Conservation (phyloP, 2,113 vertebrate genomes). For the Epinephelus cyanopodus region DNA sequence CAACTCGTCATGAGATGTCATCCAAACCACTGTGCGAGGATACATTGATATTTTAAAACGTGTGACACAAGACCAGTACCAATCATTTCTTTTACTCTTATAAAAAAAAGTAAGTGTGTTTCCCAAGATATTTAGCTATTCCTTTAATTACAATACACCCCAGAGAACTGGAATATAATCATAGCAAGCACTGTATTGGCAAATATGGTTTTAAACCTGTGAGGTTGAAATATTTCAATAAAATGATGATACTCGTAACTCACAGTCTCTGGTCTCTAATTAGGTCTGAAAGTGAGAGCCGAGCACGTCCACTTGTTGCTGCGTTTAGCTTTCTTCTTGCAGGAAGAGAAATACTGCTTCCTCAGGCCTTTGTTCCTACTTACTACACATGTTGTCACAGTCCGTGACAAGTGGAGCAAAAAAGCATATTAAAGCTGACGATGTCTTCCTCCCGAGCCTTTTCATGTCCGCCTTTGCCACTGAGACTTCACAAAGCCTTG, state of each 20-base stretch:
- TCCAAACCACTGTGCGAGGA: too few relatives aligned
- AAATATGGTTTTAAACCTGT: neutral
- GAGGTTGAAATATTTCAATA: neutral
- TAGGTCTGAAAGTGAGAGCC: slow-evolving; percentile 35
- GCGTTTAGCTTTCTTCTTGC: slow-evolving; percentile 40
- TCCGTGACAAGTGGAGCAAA: slow-evolving; percentile 38
- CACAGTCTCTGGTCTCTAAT: slow-evolving; percentile 43
- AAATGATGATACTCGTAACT: neutral
- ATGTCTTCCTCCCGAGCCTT: slow-evolving; percentile 28
- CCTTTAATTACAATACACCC: neutral
- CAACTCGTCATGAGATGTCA: too few relatives aligned
- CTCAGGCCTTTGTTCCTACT: slow-evolving; percentile 48
- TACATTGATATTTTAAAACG: too few relatives aligned
- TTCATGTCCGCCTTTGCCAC: slow-evolving; percentile 35
- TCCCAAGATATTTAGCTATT: neutral
- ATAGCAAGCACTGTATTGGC: neutral
- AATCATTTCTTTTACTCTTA: too few relatives aligned
- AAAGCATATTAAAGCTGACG: slow-evolving; percentile 32
- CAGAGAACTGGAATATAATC: neutral
- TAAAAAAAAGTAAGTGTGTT: neutral
- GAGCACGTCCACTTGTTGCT: slow-evolving; percentile 46
- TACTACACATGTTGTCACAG: slow-evolving; percentile 44
- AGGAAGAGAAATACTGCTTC: slow-evolving; percentile 36
- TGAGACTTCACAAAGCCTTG: slow-evolving; percentile 7
- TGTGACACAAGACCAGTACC: too few relatives aligned